These are phyloP conservation scores for Schlechtendalia chinensis DNA, from an alignment of 1,140 invertebrate species.

Conservation along the genomic window DNA sequence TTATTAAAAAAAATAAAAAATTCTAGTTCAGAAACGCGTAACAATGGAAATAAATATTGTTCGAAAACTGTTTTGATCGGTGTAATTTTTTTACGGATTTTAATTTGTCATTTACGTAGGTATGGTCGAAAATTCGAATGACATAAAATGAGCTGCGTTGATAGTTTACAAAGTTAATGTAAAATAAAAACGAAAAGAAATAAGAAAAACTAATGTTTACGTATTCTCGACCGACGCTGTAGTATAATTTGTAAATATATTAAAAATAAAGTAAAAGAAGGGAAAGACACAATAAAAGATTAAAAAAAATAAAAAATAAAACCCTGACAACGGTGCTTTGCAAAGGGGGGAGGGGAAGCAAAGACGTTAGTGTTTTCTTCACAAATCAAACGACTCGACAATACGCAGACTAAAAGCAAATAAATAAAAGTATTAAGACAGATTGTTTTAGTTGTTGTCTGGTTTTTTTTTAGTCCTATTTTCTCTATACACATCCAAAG, in stretches of 20 bases:
- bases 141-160: too few relatives aligned
- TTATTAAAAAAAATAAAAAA: too few relatives aligned
- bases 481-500: background rate
- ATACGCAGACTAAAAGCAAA: constrained; percentile 7
- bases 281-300: background rate
- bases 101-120: too few relatives aligned
- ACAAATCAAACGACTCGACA: constrained; percentile 20
- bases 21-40: too few relatives aligned
- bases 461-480: background rate
- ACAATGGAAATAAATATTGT: too few relatives aligned
- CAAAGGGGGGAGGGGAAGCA: background rate
- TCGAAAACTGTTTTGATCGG: too few relatives aligned
- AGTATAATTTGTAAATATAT: background rate
- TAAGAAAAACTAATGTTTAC: background rate
- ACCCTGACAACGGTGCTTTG: background rate
- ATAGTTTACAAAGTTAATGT: background rate
- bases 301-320: background rate
- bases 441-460: background rate
- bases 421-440: constrained; percentile 37
- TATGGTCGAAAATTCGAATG: background rate
- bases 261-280: background rate
- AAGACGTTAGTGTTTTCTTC: constrained; percentile 4
- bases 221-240: background rate
- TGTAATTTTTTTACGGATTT: too few relatives aligned
- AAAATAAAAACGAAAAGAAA: background rate